Evolutionary conservation across 1,140 invertebrate species (phyloP).

Genomic region (Drosophila baimaii): DNA sequence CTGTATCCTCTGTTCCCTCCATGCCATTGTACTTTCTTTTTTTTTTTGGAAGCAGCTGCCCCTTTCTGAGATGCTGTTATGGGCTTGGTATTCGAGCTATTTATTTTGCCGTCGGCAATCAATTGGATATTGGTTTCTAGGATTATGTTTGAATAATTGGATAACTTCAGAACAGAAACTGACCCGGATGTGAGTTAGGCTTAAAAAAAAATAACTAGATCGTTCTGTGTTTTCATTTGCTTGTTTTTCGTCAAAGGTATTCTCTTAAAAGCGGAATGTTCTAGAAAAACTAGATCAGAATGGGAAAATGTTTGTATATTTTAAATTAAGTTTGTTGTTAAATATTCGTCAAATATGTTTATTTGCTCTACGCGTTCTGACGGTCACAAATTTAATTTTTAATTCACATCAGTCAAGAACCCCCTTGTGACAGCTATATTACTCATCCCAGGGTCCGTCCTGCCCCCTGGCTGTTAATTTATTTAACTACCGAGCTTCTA

Average conservation of each 20-base stretch:
- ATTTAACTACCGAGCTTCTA: constrained; percentile 69
- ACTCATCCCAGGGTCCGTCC: background rate
- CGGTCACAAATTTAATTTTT: constrained; percentile 4
- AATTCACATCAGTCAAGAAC: constrained; percentile 21
- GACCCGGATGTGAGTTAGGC: background rate
- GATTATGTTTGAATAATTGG: background rate
- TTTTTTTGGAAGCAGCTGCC: constrained; percentile 63
- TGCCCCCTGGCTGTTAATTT: constrained; percentile 65
- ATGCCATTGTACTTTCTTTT: constrained; percentile 25
- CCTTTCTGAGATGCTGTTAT: constrained; percentile 12
- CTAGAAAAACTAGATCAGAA: no score
- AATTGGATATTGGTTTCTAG: constrained; percentile 8
- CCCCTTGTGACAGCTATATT: constrained; percentile 19
- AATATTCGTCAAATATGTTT: no score
- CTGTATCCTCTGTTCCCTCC: constrained; percentile 4
- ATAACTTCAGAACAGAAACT: background rate
- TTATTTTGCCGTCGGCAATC: constrained; percentile 13
- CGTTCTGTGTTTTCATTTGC: background rate
- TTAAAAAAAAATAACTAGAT: background rate
- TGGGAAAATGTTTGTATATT: no score
- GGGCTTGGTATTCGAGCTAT: constrained; percentile 27
- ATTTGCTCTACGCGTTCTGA: background rate
- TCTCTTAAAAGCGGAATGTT: no score
- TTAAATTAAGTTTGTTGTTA: no score
- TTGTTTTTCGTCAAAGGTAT: background rate